Conservation (phyloP, 2,888 invertebrate genomes). For the Euzophera pinguis region DNA sequence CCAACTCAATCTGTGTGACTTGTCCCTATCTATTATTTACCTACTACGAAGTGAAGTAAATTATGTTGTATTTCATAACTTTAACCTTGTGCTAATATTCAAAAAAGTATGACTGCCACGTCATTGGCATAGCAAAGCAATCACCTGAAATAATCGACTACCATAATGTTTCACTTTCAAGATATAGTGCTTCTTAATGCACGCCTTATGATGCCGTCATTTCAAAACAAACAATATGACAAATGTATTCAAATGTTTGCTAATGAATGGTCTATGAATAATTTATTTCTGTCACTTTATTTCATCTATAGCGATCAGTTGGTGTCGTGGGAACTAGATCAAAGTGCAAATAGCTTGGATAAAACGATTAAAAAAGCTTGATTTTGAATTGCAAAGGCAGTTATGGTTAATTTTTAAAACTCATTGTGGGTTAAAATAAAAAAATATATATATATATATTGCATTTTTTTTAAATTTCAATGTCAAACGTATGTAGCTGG, state of each 20-base stretch:
- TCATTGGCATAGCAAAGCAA: slow-evolving; percentile 7
- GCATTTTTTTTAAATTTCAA: background rate
- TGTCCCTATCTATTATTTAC: too few relatives aligned
- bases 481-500: background rate
- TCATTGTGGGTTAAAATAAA: too few relatives aligned
- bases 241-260: slow-evolving; percentile 2
- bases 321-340: slow-evolving; percentile 2
- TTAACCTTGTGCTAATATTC: background rate
- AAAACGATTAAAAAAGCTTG: background rate
- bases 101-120: background rate
- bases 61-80: background rate
- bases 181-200: background rate
- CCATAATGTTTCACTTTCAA: slow-evolving; percentile 8
- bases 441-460: too few relatives aligned
- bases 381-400: too few relatives aligned
- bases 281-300: slow-evolving; percentile 5
- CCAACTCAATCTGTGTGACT: too few relatives aligned
- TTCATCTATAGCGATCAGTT: background rate
- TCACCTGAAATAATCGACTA: slow-evolving; percentile 1
- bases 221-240: slow-evolving; percentile 5
- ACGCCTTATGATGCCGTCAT: background rate
- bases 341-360: background rate
- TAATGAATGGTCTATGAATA: slow-evolving; percentile 11
- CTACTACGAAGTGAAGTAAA: background rate
- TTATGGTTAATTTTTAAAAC: too few relatives aligned